phyloP scores from a whole-genome alignment of 2,113 vertebrate species.

The Proteles cristata region DNA sequence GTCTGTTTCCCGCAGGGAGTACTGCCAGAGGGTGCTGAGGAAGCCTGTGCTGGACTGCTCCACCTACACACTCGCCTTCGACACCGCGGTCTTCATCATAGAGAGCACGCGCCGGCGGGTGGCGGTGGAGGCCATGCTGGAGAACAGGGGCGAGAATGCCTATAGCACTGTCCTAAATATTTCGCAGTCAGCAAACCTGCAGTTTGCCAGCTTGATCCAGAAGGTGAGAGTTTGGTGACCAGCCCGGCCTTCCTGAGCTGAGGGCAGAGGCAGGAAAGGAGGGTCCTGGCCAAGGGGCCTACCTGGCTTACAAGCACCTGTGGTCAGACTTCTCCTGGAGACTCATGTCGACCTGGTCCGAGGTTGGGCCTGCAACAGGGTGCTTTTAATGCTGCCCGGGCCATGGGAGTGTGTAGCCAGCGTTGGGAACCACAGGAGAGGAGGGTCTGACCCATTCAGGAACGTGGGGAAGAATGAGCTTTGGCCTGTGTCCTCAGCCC shows the following conservation, averaged over 20 bases:
- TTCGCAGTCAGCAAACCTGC: slow-evolving; percentile 93
- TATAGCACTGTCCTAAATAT: slow-evolving; percentile 93
- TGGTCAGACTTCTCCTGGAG: not conserved
- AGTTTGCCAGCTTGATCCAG: slow-evolving; percentile 93
- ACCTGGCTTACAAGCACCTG: not conserved
- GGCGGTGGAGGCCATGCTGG: slow-evolving; percentile 91
- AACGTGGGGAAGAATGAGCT: not conserved
- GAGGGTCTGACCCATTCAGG: not conserved
- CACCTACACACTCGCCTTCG: slow-evolving; percentile 85
- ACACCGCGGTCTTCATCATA: slow-evolving; percentile 87
- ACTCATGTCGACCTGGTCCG: rapidly evolving
- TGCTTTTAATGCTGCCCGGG: not conserved
- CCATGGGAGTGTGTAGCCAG: rapidly evolving
- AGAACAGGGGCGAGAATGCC: slow-evolving; percentile 96
- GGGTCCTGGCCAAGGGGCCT: not conserved
- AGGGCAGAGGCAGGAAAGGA: too few species aligned
- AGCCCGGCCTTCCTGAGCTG: not conserved
- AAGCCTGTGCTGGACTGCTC: slow-evolving; percentile 78
- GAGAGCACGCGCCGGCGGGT: slow-evolving; percentile 91
- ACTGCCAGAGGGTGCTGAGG: slow-evolving; percentile 88
- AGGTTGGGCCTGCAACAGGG: rapidly evolving
- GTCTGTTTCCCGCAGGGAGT: slow-evolving; percentile 86
- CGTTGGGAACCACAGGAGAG: rapidly evolving
- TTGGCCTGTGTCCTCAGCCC: not conserved
- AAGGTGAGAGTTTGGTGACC: slow-evolving; percentile 84